Conservation (phyloP, 2,888 invertebrate species). For the Acanthacorydalis orientalis region DNA sequence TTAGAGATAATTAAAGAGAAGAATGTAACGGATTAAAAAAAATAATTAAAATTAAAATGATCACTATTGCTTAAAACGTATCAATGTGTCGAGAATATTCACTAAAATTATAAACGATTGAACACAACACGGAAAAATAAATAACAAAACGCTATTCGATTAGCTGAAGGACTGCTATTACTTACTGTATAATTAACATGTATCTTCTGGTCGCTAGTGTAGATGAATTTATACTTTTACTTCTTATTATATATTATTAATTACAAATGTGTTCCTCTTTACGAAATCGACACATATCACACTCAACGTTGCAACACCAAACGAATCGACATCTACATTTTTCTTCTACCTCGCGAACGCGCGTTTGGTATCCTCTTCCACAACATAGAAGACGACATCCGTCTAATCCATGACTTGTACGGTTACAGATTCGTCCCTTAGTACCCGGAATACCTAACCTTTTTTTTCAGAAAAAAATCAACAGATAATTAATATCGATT, state of each 20-base stretch:
- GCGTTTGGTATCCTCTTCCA: constrained; percentile 74
- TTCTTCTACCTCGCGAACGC: constrained; percentile 65
- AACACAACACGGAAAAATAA: no score
- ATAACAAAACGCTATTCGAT: no score
- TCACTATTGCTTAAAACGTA: no score
- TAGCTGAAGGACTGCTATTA: no score
- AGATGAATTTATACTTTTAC: neutral
- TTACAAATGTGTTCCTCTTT: constrained; percentile 78
- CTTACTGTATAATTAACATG: no score
- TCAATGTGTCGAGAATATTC: no score
- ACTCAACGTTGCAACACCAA: constrained; percentile 82
- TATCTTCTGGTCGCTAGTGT: no score
- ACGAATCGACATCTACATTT: constrained; percentile 81
- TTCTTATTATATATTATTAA: constrained; percentile 24
- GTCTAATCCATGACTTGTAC: constrained; percentile 69
- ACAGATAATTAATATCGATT: no score
- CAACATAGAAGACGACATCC: constrained; percentile 78
- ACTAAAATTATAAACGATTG: no score
- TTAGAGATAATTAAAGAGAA: no score
- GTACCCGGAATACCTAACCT: constrained; percentile 73
- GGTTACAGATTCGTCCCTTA: constrained; percentile 64
- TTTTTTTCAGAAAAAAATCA: constrained; percentile 7
- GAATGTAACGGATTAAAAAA: no score
- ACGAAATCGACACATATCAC: constrained; percentile 63
- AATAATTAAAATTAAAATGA: no score